Conservation (phyloP, 2,113 vertebrate genomes). For the Cygnus buccinator region DNA sequence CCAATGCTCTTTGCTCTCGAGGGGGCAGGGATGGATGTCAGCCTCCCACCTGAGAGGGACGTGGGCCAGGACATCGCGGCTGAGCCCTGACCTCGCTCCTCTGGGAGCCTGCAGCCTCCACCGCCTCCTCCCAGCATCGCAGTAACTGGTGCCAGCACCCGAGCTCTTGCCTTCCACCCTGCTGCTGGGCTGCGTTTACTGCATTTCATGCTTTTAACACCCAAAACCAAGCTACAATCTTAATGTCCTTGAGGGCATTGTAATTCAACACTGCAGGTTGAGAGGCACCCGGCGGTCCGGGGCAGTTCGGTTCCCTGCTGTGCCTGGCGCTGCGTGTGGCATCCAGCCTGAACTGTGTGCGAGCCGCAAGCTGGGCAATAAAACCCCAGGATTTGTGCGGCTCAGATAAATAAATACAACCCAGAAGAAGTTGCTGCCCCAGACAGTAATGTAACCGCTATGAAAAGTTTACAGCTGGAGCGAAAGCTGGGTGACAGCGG, state of each 20-base stretch:
- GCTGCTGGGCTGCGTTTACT: background rate
- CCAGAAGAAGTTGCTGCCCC: background rate
- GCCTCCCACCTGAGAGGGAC: no score
- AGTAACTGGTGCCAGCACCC: background rate
- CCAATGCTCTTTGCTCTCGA: background rate
- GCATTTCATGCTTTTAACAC: background rate
- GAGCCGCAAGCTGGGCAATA: background rate
- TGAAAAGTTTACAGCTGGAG: background rate
- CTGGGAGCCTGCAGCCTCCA: no score
- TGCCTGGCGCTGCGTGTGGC: fast-evolving
- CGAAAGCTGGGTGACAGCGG: background rate
- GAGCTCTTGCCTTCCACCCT: fast-evolving
- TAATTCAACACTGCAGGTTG: background rate
- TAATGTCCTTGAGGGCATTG: fast-evolving
- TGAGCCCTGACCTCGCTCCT: no score
- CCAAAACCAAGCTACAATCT: background rate
- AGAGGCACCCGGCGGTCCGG: fast-evolving
- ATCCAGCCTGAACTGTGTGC: background rate
- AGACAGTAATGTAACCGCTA: background rate
- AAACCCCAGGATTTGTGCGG: background rate
- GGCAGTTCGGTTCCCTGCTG: background rate
- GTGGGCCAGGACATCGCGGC: no score
- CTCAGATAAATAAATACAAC: background rate
- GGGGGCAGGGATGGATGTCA: background rate
- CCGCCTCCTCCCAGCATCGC: no score